A percentile compares a stretch with the other conserved stretches of the same genome.
Evolutionary conservation across 2,888 invertebrate species (phyloP).

Genomic region (Pseudoips prasinana): DNA sequence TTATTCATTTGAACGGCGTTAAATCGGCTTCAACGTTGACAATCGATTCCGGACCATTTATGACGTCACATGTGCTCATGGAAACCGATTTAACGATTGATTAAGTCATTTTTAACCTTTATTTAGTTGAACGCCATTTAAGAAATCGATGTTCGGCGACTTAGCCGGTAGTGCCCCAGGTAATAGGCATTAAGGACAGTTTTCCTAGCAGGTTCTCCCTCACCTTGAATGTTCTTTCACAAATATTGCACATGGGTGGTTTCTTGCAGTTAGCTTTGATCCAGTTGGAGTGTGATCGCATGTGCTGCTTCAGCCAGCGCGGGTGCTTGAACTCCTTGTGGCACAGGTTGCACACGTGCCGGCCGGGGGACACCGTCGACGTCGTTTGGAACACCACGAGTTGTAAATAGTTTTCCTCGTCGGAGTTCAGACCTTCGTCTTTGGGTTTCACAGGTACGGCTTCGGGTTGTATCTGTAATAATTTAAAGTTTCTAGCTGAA

Average conservation of each 20-base stretch:
- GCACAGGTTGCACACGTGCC: slow-evolving; percentile 84
- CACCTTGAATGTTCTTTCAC: slow-evolving; percentile 83
- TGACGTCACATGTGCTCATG: no score
- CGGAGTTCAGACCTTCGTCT: slow-evolving; percentile 59
- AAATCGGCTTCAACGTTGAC: no score
- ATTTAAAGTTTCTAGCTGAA: no score
- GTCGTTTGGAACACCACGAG: slow-evolving; percentile 78
- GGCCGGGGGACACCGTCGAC: slow-evolving; percentile 76
- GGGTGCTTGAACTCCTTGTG: slow-evolving; percentile 84
- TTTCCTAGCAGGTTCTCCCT: no score
- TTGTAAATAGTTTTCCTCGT: slow-evolving; percentile 72
- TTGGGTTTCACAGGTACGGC: slow-evolving; percentile 43
- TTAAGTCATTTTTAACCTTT: no score
- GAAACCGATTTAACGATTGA: no score
- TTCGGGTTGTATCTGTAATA: slow-evolving; percentile 3
- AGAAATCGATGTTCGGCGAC: no score
- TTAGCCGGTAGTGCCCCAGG: no score
- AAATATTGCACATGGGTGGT: slow-evolving; percentile 83
- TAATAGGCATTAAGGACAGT: no score
- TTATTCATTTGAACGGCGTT: no score
- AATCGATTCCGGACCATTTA: no score
- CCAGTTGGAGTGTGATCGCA: slow-evolving; percentile 84
- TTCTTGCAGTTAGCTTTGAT: slow-evolving; percentile 85
- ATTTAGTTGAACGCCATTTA: no score
- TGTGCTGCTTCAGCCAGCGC: slow-evolving; percentile 83